Conservation (phyloP, 2,888 invertebrate genomes). For the Tigriopus californicus region DNA sequence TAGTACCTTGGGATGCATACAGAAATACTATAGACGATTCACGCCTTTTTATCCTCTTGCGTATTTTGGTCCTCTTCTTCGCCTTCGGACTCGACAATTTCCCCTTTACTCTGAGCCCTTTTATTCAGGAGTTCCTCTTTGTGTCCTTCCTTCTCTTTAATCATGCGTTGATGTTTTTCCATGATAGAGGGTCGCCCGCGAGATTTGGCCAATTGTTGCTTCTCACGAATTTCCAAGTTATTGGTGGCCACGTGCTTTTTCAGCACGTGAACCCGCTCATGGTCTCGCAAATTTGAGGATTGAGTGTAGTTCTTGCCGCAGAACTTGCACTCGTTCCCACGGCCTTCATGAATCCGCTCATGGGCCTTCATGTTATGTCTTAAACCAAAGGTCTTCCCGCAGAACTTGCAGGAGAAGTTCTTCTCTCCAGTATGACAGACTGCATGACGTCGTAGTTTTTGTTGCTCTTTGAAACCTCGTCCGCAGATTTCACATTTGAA, state of each 20-base stretch:
- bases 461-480: neutral
- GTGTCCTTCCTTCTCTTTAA: too few relatives aligned
- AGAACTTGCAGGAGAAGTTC: neutral
- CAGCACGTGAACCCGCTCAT: neutral
- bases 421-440: neutral
- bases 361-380: slow-evolving; percentile 1
- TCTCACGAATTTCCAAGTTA: neutral
- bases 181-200: neutral
- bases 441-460: neutral
- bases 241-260: neutral
- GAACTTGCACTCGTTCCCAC: neutral
- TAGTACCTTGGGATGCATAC: too few relatives aligned
- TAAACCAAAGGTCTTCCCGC: neutral
- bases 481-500: neutral
- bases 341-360: neutral
- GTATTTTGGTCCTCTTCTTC: too few relatives aligned
- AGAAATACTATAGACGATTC: too few relatives aligned
- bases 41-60: too few relatives aligned
- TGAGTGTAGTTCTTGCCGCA: neutral
- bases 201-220: neutral
- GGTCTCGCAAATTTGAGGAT: neutral
- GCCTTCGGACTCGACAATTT: too few relatives aligned
- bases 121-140: too few relatives aligned
- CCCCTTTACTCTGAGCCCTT: too few relatives aligned
- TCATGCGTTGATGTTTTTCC: too few relatives aligned